phyloP scores from a whole-genome alignment of 2,888 invertebrate genomes.

The Gonocerus acuteangulatus region DNA sequence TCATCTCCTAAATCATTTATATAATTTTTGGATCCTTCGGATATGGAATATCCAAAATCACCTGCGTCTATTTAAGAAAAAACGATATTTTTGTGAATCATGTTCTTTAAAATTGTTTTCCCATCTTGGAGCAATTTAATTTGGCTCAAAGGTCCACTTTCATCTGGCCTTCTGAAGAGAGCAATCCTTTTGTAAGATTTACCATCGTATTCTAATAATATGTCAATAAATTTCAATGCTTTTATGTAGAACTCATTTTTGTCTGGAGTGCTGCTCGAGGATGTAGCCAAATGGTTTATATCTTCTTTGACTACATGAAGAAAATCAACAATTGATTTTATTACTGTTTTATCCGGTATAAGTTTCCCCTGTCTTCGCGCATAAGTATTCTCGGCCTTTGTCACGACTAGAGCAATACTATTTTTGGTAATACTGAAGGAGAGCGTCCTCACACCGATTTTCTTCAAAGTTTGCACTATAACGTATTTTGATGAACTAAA shows the following conservation, averaged over 20 bases:
- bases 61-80: background rate
- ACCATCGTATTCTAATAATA: background rate
- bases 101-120: background rate
- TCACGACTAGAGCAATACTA: constrained; percentile 12
- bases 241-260: background rate
- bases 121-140: background rate
- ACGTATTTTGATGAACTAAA: too few species aligned
- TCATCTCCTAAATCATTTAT: background rate
- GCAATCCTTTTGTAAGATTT: background rate
- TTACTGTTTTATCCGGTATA: background rate
- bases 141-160: background rate
- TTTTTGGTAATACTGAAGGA: too few species aligned
- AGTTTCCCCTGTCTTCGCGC: background rate
- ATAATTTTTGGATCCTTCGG: constrained; percentile 1
- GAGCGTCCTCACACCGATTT: too few species aligned
- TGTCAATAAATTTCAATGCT: background rate
- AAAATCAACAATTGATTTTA: background rate
- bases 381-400: constrained; percentile 6
- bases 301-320: background rate
- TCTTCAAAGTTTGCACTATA: too few species aligned
- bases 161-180: constrained; percentile 1
- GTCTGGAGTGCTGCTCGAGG: background rate
- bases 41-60: constrained; percentile 16
- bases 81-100: constrained; percentile 1
- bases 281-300: background rate